These are phyloP conservation scores for Pristionchus exspectatus DNA, from an alignment of 2,888 invertebrate species.

Conservation along the genomic window DNA sequence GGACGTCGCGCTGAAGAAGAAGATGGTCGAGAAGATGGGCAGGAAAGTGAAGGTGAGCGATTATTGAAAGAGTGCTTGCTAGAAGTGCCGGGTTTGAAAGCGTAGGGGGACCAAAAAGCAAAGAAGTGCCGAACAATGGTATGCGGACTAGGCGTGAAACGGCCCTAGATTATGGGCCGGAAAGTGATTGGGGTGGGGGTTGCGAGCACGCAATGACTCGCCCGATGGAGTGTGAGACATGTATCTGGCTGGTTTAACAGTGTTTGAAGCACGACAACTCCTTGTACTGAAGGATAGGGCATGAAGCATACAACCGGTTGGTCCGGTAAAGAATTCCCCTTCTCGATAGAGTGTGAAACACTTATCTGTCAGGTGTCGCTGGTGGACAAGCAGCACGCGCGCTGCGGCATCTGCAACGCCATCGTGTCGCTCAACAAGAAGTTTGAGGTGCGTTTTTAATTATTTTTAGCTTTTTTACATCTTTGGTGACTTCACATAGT, in stretches of 20 bases:
- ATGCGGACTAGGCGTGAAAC: too few relatives aligned
- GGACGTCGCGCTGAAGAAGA: slow-evolving; percentile 73
- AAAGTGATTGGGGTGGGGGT: background rate
- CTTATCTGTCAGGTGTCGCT: slow-evolving; percentile 70
- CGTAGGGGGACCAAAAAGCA: too few relatives aligned
- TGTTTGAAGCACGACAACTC: too few relatives aligned
- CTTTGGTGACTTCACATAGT: too few relatives aligned
- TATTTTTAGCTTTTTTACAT: background rate
- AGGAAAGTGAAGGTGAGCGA: slow-evolving; percentile 63
- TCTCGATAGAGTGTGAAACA: background rate
- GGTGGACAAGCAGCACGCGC: slow-evolving; percentile 77
- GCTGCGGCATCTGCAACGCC: slow-evolving; percentile 76
- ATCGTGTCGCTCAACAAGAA: slow-evolving; percentile 77
- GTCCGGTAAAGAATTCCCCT: too few relatives aligned
- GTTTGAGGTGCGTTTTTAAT: slow-evolving; percentile 68
- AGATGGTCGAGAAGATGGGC: slow-evolving; percentile 78
- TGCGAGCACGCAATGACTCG: background rate
- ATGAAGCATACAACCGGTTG: too few relatives aligned
- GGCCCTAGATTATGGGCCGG: too few relatives aligned
- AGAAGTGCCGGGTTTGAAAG: too few relatives aligned
- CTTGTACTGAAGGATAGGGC: too few relatives aligned
- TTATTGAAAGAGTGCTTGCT: background rate
- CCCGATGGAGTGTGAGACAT: background rate
- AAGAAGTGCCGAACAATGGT: too few relatives aligned
- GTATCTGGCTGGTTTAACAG: slow-evolving; percentile 70